Percentiles rank a stretch among this genome's conserved stretches.
These are phyloP conservation scores for Cyphomyrmex costatus DNA, from an alignment of 1,140 invertebrate species.

Conservation along the genomic window DNA sequence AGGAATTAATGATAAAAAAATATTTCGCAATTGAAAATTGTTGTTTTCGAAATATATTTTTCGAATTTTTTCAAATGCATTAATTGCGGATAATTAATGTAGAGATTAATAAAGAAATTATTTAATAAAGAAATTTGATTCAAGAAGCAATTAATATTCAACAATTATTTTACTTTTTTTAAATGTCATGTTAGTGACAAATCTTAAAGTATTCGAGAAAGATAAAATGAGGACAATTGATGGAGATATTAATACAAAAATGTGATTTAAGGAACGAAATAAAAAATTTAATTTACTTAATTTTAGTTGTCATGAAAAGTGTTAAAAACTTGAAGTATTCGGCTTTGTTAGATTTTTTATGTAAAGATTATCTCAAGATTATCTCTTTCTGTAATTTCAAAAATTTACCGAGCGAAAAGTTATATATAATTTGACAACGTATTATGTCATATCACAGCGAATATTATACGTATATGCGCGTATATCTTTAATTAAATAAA, in stretches of 20 bases:
- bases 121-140: not conserved
- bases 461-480: no score
- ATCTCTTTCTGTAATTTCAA: not conserved
- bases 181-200: no score
- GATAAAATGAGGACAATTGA: no score
- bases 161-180: no score
- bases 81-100: no score
- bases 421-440: not conserved
- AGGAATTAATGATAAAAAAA: not conserved
- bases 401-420: not conserved
- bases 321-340: not conserved
- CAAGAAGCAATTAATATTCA: not conserved
- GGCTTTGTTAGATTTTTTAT: not conserved
- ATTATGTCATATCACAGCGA: not conserved
- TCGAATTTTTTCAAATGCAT: not conserved
- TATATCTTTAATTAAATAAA: not conserved
- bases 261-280: no score
- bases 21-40: not conserved
- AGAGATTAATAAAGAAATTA: not conserved
- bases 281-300: not conserved
- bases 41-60: not conserved
- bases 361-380: not conserved
- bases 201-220: no score
- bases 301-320: not conserved
- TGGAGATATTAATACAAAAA: no score